Percentiles rank a stretch among this genome's conserved stretches.
Conservation (phyloP, 2,888 invertebrate genomes). For the Dicycla oo region DNA sequence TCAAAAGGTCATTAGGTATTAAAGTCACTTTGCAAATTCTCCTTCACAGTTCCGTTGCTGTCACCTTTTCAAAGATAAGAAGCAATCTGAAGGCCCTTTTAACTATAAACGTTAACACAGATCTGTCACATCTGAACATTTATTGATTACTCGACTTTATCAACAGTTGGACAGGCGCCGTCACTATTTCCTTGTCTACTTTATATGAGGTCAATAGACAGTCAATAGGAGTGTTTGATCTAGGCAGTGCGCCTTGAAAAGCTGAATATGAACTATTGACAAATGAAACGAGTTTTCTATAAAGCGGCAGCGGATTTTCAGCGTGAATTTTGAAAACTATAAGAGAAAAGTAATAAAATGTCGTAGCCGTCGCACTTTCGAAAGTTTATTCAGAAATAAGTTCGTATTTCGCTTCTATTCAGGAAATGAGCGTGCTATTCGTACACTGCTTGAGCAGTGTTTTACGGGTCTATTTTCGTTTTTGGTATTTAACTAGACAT, state of each 20-base stretch:
- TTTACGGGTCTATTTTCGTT: conserved; percentile 14
- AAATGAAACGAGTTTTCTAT: conserved; percentile 38
- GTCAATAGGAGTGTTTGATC: conserved; percentile 40
- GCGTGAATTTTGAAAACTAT: conserved; percentile 15
- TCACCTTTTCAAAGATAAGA: conserved; percentile 48
- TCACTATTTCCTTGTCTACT: conserved; percentile 54
- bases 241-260: conserved; percentile 36
- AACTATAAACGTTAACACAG: conserved; percentile 34
- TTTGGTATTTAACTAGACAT: not conserved
- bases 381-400: conserved; percentile 20
- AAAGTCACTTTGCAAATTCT: conserved; percentile 24
- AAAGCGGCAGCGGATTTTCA: conserved; percentile 31
- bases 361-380: conserved; percentile 11
- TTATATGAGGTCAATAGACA: conserved; percentile 58
- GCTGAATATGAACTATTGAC: conserved; percentile 28
- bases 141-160: conserved; percentile 54
- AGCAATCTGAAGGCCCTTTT: conserved; percentile 46
- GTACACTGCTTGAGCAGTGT: not conserved
- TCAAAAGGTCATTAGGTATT: conserved; percentile 13
- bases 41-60: conserved; percentile 26
- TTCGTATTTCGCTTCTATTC: conserved; percentile 20
- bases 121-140: conserved; percentile 46
- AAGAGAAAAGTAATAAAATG: conserved; percentile 28
- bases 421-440: conserved; percentile 18
- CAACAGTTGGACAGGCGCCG: conserved; percentile 39